Evolutionary conservation across 1,140 invertebrate species (phyloP).

Genomic region (Listronotus bonariensis): DNA sequence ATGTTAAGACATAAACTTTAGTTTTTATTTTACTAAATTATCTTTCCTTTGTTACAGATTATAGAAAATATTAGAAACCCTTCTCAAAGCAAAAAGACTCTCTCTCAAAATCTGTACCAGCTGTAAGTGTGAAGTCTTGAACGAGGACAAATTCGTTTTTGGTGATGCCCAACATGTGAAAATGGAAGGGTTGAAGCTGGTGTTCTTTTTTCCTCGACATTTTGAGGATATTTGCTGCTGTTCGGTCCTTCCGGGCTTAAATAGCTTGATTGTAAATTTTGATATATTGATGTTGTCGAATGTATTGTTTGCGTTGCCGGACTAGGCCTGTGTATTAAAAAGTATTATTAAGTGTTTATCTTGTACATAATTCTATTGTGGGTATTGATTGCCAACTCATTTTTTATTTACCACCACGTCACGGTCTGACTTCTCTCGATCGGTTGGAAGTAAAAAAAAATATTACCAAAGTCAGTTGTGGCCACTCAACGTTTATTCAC

Average conservation of each 20-base stretch:
- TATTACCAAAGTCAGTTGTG: too few relatives aligned
- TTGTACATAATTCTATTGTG: constrained; percentile 9
- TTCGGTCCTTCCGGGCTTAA: background rate
- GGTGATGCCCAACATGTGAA: constrained; percentile 18
- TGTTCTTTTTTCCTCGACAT: background rate
- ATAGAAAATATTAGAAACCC: constrained; percentile 41
- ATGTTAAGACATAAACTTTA: too few relatives aligned
- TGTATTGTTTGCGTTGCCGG: constrained; percentile 8
- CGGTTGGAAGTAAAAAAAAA: too few relatives aligned
- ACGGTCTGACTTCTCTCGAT: too few relatives aligned
- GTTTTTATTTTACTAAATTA: background rate
- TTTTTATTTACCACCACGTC: background rate
- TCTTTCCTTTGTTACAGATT: constrained; percentile 39
- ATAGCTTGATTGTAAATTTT: constrained; percentile 8
- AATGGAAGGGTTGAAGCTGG: constrained; percentile 13
- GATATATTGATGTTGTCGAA: constrained; percentile 5
- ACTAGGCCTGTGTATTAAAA: constrained; percentile 21
- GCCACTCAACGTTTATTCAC: too few relatives aligned
- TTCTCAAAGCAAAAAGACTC: constrained; percentile 22
- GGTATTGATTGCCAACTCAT: too few relatives aligned
- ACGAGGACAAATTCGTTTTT: constrained; percentile 3
- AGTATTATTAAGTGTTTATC: constrained; percentile 21
- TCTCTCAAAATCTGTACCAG: constrained; percentile 31
- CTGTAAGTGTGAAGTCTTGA: constrained; percentile 45
- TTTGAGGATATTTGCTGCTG: background rate